phyloP scores from a whole-genome alignment of 2,113 vertebrate species.

The Rousettus leschenaultii region DNA sequence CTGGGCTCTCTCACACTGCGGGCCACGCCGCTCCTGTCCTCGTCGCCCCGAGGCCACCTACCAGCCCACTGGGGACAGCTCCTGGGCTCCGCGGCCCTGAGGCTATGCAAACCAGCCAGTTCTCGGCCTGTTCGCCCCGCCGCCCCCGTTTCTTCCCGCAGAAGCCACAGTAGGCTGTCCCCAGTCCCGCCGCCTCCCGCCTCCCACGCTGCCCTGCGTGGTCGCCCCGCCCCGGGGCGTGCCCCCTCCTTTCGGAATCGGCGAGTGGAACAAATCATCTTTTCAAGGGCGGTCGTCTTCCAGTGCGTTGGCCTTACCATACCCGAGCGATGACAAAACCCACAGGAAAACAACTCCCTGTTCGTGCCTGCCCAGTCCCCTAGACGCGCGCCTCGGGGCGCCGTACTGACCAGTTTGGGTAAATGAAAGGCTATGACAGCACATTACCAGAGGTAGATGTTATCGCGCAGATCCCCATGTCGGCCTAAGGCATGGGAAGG shows the following conservation, averaged over 20 bases:
- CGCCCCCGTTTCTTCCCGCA: not conserved
- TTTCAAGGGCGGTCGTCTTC: not conserved
- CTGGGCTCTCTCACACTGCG: not conserved
- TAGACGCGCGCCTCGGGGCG: not conserved
- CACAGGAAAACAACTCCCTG: not conserved
- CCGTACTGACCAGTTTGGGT: not conserved
- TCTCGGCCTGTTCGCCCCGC: not conserved
- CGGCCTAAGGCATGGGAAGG: not conserved
- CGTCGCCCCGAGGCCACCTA: not conserved
- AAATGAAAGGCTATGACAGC: not conserved
- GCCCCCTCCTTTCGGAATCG: not conserved
- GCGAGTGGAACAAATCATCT: not conserved
- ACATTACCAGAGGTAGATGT: not conserved
- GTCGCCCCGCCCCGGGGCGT: rapidly evolving
- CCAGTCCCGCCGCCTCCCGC: not conserved
- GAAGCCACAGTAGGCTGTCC: not conserved
- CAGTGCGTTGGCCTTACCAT: not conserved
- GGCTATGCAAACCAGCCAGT: not conserved
- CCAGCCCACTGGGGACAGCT: not conserved
- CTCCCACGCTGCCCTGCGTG: not conserved
- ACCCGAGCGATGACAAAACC: not conserved
- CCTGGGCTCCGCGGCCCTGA: not conserved
- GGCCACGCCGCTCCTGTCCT: no score
- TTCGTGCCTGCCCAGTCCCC: not conserved
- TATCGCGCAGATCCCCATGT: not conserved